Percentiles rank a stretch among this genome's conserved stretches.
phyloP scores from a whole-genome alignment of 1,140 invertebrate genomes.

The Drosophila truncata region DNA sequence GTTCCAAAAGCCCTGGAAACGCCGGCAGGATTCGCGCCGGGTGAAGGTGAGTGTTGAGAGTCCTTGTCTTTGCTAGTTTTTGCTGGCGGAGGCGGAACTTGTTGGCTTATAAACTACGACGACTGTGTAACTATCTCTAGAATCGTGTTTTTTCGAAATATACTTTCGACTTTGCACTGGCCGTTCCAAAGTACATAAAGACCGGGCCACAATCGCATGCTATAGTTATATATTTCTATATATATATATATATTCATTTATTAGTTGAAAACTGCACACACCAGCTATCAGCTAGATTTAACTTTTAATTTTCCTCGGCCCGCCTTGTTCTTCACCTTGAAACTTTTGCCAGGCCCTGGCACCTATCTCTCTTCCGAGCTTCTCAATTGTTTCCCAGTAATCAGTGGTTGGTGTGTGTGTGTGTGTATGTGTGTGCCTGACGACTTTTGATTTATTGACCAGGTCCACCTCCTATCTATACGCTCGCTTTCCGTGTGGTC shows the following conservation, averaged over 20 bases:
- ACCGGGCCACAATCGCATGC: slow-evolving; percentile 32
- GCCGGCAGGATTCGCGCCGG: slow-evolving; percentile 89
- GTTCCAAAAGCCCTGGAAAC: slow-evolving; percentile 95
- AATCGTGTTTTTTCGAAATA: slow-evolving; percentile 18
- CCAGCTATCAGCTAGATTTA: slow-evolving; percentile 43
- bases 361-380: slow-evolving; percentile 2
- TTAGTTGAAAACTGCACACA: slow-evolving; percentile 40
- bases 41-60: slow-evolving; percentile 88
- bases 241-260: slow-evolving; percentile 14
- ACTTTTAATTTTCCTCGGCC: slow-evolving; percentile 7
- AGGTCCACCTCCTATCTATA: slow-evolving; percentile 33
- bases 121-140: slow-evolving; percentile 44
- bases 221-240: slow-evolving; percentile 24
- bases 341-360: slow-evolving; percentile 5
- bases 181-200: slow-evolving; percentile 49
- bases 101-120: background rate
- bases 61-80: background rate
- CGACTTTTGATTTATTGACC: slow-evolving; percentile 58
- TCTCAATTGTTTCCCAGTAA: slow-evolving; percentile 16
- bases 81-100: background rate
- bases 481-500: background rate
- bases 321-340: slow-evolving; percentile 20
- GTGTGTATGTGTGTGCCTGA: background rate
- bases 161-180: slow-evolving; percentile 58
- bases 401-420: slow-evolving; percentile 10